Evolutionary conservation across 2,797 vertebrate genomes (phyloP).

Genomic region (Spheniscus humboldti): DNA sequence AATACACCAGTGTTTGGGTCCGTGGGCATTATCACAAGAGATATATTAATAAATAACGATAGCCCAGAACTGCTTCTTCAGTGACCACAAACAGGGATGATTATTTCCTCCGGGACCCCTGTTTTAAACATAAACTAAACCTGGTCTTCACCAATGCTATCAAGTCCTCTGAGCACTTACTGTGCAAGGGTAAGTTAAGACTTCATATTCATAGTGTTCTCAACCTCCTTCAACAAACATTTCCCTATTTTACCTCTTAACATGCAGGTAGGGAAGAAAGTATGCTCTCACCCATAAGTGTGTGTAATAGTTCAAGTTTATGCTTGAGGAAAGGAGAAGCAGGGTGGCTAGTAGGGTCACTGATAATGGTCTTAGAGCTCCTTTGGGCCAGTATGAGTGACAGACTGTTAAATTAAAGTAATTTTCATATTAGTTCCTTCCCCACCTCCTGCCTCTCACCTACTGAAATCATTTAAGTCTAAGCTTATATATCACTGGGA

Average conservation of each 20-base stretch:
- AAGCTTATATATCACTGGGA: background rate
- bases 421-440: slow-evolving; percentile 39
- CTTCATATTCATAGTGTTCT: background rate
- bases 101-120: background rate
- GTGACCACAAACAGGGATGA: background rate
- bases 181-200: background rate
- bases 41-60: background rate
- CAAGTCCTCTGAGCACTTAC: background rate
- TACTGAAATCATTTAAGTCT: slow-evolving; percentile 1
- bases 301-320: background rate
- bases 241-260: background rate
- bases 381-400: slow-evolving; percentile 12
- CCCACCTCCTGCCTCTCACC: slow-evolving; percentile 26
- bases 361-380: background rate
- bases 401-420: slow-evolving; percentile 13
- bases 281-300: background rate
- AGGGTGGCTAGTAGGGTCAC: background rate
- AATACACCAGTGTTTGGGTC: background rate
- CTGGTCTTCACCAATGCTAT: background rate
- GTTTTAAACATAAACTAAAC: background rate
- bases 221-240: background rate
- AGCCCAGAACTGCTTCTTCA: background rate
- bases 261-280: background rate
- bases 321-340: background rate
- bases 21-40: background rate